A percentile compares a stretch with the other conserved stretches of the same genome.
phyloP scores from a whole-genome alignment of 2,888 invertebrate species.

The Nephrocerus scutellatus region DNA sequence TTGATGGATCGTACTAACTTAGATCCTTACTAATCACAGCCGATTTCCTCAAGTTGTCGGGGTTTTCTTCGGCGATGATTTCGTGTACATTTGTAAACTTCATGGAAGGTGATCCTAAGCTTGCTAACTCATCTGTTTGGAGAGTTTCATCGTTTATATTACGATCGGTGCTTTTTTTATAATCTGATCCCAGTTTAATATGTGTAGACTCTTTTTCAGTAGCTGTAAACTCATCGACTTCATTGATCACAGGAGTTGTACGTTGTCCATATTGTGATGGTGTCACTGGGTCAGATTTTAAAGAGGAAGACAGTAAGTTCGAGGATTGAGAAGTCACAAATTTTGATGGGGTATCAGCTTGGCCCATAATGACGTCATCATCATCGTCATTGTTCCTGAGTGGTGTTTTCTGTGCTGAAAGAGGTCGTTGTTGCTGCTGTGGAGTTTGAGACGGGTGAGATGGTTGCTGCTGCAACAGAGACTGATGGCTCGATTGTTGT shows the following conservation, averaged over 20 bases:
- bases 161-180: too few species aligned
- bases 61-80: slow-evolving; percentile 9
- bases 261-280: slow-evolving; percentile 9
- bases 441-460: slow-evolving; percentile 29
- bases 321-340: slow-evolving; percentile 8
- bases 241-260: slow-evolving; percentile 10
- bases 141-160: background rate
- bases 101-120: slow-evolving; percentile 9
- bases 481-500: too few species aligned
- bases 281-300: slow-evolving; percentile 24
- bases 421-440: slow-evolving; percentile 22
- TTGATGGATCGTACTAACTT: slow-evolving; percentile 20
- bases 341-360: slow-evolving; percentile 42
- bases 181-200: too few species aligned
- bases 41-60: slow-evolving; percentile 6
- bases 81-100: slow-evolving; percentile 17
- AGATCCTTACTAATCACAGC: slow-evolving; percentile 11
- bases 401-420: slow-evolving; percentile 26
- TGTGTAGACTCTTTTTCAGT: too few species aligned
- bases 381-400: slow-evolving; percentile 39
- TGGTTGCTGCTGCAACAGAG: slow-evolving; percentile 16
- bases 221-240: slow-evolving; percentile 8
- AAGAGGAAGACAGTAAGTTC: too few species aligned
- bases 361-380: slow-evolving; percentile 46
- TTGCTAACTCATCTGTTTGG: slow-evolving; percentile 10